Base-by-base conservation (phyloP, 2,797 vertebrate genomes). In the Melanogrammus aeglefinus region DNA sequence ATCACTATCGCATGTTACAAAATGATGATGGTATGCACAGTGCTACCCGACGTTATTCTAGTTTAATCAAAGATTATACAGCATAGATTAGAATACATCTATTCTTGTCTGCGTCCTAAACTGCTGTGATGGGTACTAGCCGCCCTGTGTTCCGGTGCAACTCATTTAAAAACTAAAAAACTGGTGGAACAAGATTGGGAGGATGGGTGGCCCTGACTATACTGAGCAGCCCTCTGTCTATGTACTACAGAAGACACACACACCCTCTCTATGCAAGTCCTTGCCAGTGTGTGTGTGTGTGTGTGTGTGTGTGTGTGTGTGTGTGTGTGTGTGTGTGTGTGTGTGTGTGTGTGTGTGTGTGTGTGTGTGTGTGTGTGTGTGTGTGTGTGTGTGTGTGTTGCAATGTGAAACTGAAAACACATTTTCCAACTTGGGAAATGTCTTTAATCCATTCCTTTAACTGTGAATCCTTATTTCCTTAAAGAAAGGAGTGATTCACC, bases 311-410 rank as follows among this genome's bases (percentile, higher is more conserved):
- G 51, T 63, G 51, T 63, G 14, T 63, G 57, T 63, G 21, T 63
- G 57, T 63, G 21, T 63, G 47, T 57, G 57, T 63, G 51, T 63
- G 51, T n/a, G 51, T 63, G 51, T n/a, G 51, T 63, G 51, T n/a
- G 51, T 63, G 51, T 63, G 51, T 63, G 57, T 24, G 8, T 63
- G n/a, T 63, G 57, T 63, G 57, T 63, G 51, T 63, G 21, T 8
- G 21, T 63, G 51, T n/a, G 51, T 24, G 21, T n/a, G 51, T 63
- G 51, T 63, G 51, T 63, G 14, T 33, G 57, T 24, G n/a, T 63
- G 57, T 24, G 21, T 24, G 51, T 63, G 14, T 63, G 57, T 63
- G 21, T 63, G 57, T 63, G 21, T 63, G 51, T 57, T 13, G 12
- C 57, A n/a, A n/a, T 24, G 57, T 63, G 57, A 63, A 63, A 18